Conservation (phyloP, 2,888 invertebrate species). For the Rambutsinella grinnellia region DNA sequence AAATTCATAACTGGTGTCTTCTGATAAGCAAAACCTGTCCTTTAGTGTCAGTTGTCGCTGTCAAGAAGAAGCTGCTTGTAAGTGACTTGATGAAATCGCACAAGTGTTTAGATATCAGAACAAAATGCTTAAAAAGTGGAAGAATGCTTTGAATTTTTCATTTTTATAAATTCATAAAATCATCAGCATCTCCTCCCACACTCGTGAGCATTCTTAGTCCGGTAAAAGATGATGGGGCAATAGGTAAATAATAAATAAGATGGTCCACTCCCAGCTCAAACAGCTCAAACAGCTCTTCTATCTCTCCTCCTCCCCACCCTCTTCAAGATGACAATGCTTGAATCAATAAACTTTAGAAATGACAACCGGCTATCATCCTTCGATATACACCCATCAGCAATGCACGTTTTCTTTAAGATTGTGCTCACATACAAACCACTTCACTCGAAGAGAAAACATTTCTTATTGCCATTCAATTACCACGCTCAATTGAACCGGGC, state of each 20-base stretch:
- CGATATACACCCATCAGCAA: constrained; percentile 40
- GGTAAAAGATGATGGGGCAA: constrained; percentile 24
- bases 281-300: constrained; percentile 5
- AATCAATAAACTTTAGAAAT: constrained; percentile 52
- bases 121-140: no score
- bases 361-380: constrained; percentile 30
- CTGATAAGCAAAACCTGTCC: not conserved
- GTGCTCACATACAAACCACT: constrained; percentile 25
- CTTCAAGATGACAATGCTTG: constrained; percentile 45
- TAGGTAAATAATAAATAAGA: constrained; percentile 45
- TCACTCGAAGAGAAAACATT: constrained; percentile 1
- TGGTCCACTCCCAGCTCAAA: constrained; percentile 38
- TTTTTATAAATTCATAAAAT: not conserved
- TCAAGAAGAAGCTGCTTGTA: not conserved
- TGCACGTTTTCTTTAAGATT: constrained; percentile 7
- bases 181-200: constrained; percentile 22
- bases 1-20: not conserved
- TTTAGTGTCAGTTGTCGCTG: not conserved
- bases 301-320: constrained; percentile 1
- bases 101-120: no score
- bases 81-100: not conserved
- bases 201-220: constrained; percentile 5
- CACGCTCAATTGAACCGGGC: no score
- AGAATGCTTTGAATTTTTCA: no score
- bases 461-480: not conserved